These are phyloP conservation scores for Aphis craccivora DNA, from an alignment of 1,140 invertebrate species.

Conservation along the genomic window DNA sequence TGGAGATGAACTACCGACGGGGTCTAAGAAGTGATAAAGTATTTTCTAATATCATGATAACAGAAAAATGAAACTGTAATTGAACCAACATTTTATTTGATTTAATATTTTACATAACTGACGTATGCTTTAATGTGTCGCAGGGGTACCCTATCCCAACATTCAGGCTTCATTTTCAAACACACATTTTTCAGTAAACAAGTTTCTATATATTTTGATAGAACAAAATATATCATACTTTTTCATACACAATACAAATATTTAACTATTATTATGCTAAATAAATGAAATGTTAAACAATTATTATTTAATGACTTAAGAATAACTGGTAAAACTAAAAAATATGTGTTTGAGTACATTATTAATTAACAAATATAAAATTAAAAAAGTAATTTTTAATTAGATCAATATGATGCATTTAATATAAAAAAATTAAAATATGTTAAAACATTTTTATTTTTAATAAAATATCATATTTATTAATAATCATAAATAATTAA, in stretches of 20 bases:
- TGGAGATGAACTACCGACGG: slow-evolving; percentile 63
- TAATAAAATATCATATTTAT: background rate
- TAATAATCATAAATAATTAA: background rate
- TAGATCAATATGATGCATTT: slow-evolving; percentile 23
- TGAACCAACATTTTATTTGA: background rate
- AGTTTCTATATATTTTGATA: background rate
- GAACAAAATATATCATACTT: background rate
- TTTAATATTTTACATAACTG: slow-evolving; percentile 1
- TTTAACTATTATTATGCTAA: background rate
- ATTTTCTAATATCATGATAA: slow-evolving; percentile 25
- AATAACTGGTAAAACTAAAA: background rate
- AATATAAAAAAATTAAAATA: background rate
- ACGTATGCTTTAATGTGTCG: slow-evolving; percentile 53
- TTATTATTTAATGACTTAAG: background rate
- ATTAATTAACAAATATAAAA: slow-evolving; percentile 4
- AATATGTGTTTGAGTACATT: slow-evolving; percentile 21
- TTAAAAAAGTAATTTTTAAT: background rate
- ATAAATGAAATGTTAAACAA: background rate
- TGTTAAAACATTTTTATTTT: background rate
- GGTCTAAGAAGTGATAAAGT: slow-evolving; percentile 61
- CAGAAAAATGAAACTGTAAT: background rate
- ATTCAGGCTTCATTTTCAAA: slow-evolving; percentile 77
- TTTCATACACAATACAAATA: background rate
- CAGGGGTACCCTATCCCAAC: slow-evolving; percentile 93
- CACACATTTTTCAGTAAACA: slow-evolving; percentile 38